A percentile compares a stretch with the other conserved stretches of the same genome.
phyloP scores from a whole-genome alignment of 1,140 invertebrate genomes.

The Delia radicum region DNA sequence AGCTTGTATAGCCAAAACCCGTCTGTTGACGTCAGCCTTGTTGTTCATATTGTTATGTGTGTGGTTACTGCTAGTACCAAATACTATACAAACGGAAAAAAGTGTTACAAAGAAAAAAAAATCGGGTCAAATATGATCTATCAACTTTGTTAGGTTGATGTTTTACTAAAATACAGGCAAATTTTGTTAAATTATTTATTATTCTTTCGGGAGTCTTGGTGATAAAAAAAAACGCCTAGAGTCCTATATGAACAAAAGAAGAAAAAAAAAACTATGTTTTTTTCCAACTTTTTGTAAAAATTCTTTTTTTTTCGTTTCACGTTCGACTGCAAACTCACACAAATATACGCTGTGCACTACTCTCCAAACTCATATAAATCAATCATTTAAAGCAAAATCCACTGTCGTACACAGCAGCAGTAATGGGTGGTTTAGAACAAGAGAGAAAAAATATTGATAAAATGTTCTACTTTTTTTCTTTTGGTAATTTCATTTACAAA shows the following conservation, averaged over 20 bases:
- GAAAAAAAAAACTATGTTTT: too few relatives aligned
- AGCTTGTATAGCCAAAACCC: constrained; percentile 82
- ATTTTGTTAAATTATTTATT: too few relatives aligned
- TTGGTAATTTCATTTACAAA: background rate
- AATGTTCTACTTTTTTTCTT: background rate
- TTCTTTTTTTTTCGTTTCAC: background rate
- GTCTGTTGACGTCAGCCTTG: constrained; percentile 83
- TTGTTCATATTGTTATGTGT: constrained; percentile 74
- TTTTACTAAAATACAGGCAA: too few relatives aligned
- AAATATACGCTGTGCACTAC: too few relatives aligned
- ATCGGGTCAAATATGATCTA: constrained; percentile 12
- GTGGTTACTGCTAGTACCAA: background rate
- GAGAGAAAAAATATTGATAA: constrained; percentile 2
- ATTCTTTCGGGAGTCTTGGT: constrained; percentile 11
- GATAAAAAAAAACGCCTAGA: background rate
- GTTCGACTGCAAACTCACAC: background rate
- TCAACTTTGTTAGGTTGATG: background rate
- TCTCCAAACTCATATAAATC: background rate
- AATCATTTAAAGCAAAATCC: constrained; percentile 6
- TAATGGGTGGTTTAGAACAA: background rate
- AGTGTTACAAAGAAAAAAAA: background rate
- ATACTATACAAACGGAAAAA: constrained; percentile 1
- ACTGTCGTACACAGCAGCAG: background rate
- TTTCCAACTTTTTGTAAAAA: background rate
- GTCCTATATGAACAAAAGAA: constrained; percentile 9